phyloP scores from a whole-genome alignment of 2,113 vertebrate species.

The human (Homo sapiens) region GRCh38 chr3:169563001-169563500 shows the following conservation, averaged over 20 bases:
- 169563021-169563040: no score
- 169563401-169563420: conserved; percentile 65
- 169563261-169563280: not conserved
- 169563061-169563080: no score
- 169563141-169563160: conserved; percentile 78
- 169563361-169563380: conserved; percentile 73
- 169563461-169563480: conserved; percentile 73
- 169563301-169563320: conserved; percentile 61
- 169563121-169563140: conserved; percentile 63
- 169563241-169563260: not conserved
- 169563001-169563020: no score
- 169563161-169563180: conserved; percentile 81
- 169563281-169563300: not conserved
- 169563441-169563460: conserved; percentile 75
- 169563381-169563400: conserved; percentile 77
- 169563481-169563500: conserved; percentile 78
- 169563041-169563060: no score
- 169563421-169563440: conserved; percentile 42
- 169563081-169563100: not conserved
- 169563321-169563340: conserved; percentile 59
- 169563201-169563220: conserved; percentile 73
- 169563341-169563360: conserved; percentile 71
- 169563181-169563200: conserved; percentile 78
- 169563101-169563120: not conserved
- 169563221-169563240: conserved; percentile 57